A percentile compares a stretch with the other conserved stretches of the same genome.
These are phyloP conservation scores for Misgurnus anguillicaudatus DNA, from an alignment of 2,113 vertebrate species.

Conservation along the genomic window DNA sequence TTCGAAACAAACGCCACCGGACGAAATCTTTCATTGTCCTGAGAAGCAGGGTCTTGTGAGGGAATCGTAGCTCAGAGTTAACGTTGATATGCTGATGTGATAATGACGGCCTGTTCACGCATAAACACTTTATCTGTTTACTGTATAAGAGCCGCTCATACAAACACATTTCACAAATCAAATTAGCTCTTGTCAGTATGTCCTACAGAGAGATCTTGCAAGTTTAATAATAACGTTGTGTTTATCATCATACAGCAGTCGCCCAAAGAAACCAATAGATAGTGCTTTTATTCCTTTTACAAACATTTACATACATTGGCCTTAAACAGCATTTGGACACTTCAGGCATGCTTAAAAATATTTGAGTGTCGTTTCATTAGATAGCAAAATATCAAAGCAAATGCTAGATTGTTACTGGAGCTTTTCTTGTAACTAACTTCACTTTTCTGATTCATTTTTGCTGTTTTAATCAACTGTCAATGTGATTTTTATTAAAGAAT, in stretches of 20 bases:
- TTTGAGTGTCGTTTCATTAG: no score
- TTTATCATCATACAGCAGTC: conserved; percentile 8
- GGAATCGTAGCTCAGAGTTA: conserved; percentile 39
- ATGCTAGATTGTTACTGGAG: no score
- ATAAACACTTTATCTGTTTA: background rate
- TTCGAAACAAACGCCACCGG: background rate
- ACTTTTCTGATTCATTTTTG: no score
- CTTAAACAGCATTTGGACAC: no score
- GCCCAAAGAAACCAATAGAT: conserved; percentile 1
- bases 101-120: conserved; percentile 35
- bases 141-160: background rate
- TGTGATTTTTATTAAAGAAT: no score
- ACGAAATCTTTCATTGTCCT: conserved; percentile 1
- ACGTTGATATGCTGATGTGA: conserved; percentile 46
- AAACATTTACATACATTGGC: no score
- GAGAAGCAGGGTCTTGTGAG: conserved; percentile 24
- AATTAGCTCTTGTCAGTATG: background rate
- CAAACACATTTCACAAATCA: background rate
- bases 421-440: no score
- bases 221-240: no score
- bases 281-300: background rate
- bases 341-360: no score
- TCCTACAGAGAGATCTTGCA: background rate
- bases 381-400: no score
- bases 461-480: no score